Percentiles rank a stretch among this genome's conserved stretches.
Evolutionary conservation across 2,888 invertebrate genomes (phyloP).

Genomic region (Apodemia duryi): DNA sequence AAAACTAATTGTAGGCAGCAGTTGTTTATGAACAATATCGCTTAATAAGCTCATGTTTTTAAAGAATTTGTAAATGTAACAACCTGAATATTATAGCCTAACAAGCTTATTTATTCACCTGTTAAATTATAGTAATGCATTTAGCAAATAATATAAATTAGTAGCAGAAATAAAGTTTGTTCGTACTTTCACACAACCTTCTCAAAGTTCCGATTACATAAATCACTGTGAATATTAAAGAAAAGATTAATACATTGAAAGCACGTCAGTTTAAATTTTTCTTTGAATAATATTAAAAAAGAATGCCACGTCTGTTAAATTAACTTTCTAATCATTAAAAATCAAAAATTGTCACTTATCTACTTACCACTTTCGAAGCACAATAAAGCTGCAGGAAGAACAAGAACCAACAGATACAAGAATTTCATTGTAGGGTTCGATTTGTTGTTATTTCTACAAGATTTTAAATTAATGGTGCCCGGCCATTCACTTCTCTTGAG

Average conservation of each 20-base stretch:
- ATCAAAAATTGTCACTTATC: not conserved
- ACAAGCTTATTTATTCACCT: too few relatives aligned
- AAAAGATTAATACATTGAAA: not conserved
- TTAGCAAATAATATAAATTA: too few relatives aligned
- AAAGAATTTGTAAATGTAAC: too few relatives aligned
- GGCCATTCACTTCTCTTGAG: constrained; percentile 65
- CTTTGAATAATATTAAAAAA: constrained; percentile 39
- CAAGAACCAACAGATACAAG: constrained; percentile 81
- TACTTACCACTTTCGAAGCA: constrained; percentile 85
- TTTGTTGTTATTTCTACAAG: constrained; percentile 41
- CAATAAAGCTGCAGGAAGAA: constrained; percentile 85
- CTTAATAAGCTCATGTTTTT: too few relatives aligned
- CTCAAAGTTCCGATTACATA: not conserved
- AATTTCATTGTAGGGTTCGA: constrained; percentile 81
- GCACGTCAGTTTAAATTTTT: not conserved
- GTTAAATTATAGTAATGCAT: too few relatives aligned
- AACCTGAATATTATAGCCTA: too few relatives aligned
- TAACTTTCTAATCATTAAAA: constrained; percentile 36
- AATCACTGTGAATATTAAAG: not conserved
- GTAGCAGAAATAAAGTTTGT: not conserved
- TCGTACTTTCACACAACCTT: not conserved
- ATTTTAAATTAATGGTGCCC: constrained; percentile 46
- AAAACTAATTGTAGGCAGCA: too few relatives aligned
- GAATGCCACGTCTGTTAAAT: constrained; percentile 61
- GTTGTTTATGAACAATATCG: too few relatives aligned